Conservation (phyloP, 2,888 invertebrate genomes). For the Philonicus albiceps region DNA sequence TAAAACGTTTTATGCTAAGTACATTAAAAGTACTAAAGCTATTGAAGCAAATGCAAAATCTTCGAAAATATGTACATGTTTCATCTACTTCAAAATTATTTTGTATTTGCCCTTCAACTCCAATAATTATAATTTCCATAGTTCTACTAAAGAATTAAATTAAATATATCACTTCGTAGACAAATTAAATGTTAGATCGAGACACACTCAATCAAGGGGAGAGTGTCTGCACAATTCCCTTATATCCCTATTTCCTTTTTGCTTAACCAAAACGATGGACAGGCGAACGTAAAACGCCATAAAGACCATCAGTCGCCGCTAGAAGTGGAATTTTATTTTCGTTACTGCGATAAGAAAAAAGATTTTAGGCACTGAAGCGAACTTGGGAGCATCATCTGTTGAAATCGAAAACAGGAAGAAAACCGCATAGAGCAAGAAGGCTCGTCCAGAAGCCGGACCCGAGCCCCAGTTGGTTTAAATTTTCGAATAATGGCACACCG, state of each 20-base stretch:
- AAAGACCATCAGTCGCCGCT: background rate
- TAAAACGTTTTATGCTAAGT: too few relatives aligned
- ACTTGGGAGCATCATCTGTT: background rate
- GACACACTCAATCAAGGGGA: background rate
- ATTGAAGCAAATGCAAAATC: background rate
- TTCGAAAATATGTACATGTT: too few relatives aligned
- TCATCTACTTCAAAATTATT: background rate
- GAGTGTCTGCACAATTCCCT: background rate
- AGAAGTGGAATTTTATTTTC: background rate
- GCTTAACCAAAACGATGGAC: background rate
- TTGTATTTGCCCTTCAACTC: background rate
- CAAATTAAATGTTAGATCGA: background rate
- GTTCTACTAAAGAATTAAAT: background rate
- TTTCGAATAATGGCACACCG: background rate
- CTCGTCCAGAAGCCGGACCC: background rate
- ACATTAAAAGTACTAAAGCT: background rate
- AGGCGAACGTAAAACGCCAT: background rate
- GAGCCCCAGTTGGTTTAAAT: slow-evolving; percentile 6
- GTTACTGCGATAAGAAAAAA: background rate
- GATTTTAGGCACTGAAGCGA: background rate
- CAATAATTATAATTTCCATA: background rate
- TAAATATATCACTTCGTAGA: too few relatives aligned
- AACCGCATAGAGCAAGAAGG: background rate
- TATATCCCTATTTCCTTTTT: background rate
- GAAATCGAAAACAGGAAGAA: slow-evolving; percentile 1